Evolutionary conservation across 2,113 vertebrate genomes (phyloP).

Genomic region (Mustela lutreola): DNA sequence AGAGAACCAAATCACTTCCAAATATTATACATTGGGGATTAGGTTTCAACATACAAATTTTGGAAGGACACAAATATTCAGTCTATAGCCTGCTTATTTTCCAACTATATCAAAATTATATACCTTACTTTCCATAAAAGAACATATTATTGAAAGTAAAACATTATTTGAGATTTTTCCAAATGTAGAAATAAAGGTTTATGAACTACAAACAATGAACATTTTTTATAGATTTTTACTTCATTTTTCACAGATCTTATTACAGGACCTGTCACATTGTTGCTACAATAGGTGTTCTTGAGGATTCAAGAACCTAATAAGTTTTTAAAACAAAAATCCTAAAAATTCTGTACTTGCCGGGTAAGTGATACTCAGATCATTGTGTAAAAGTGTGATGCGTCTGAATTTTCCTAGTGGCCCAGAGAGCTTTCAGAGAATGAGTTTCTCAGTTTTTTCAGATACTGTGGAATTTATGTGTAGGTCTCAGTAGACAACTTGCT

Average conservation of each 20-base stretch:
- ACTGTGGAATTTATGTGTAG: neutral
- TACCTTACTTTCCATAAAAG: slow-evolving; percentile 28
- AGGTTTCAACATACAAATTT: neutral
- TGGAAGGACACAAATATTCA: neutral
- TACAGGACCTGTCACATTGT: slow-evolving; percentile 27
- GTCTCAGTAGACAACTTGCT: neutral
- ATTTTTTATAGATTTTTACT: slow-evolving; percentile 31
- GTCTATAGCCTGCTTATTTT: neutral
- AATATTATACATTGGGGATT: neutral
- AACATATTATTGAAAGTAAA: neutral
- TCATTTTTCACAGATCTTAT: slow-evolving; percentile 27
- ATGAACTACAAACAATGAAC: neutral
- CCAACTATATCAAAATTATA: neutral
- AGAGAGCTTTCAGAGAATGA: slow-evolving; percentile 45
- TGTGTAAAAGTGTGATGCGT: neutral
- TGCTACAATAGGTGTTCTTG: neutral
- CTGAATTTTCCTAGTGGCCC: slow-evolving; percentile 5
- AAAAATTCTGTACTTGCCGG: neutral
- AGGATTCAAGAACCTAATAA: neutral
- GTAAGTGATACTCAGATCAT: neutral
- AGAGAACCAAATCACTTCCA: neutral
- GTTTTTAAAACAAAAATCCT: slow-evolving; percentile 29
- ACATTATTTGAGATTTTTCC: neutral
- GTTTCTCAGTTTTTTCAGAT: neutral
- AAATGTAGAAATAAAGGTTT: neutral